These are phyloP conservation scores for Oedothorax gibbosus DNA, from an alignment of 1,140 invertebrate species.

Conservation along the genomic window DNA sequence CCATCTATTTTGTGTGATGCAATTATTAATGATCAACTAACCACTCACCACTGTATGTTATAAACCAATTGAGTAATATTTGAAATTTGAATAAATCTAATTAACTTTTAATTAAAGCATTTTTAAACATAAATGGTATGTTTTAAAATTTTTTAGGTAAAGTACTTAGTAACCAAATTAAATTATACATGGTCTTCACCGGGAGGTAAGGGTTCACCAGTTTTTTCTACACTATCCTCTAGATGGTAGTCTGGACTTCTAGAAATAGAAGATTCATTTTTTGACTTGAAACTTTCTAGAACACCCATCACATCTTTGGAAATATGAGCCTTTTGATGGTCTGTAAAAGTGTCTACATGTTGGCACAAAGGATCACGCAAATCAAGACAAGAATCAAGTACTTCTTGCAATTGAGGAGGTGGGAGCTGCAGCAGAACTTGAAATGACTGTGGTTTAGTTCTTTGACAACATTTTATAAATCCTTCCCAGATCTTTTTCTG, in stretches of 20 bases:
- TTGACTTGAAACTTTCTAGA: constrained; percentile 59
- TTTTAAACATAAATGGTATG: no score
- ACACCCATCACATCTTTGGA: constrained; percentile 73
- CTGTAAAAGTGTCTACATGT: constrained; percentile 82
- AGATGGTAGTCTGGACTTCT: background rate
- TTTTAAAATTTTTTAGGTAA: no score
- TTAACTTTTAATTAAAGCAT: no score
- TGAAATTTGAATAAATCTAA: no score
- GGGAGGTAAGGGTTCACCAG: constrained; percentile 30
- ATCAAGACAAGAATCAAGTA: constrained; percentile 80
- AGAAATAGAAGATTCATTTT: background rate
- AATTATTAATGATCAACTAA: no score
- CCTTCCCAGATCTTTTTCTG: constrained; percentile 98
- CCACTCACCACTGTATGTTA: no score
- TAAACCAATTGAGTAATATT: no score
- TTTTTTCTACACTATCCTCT: background rate
- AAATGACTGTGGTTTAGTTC: constrained; percentile 89
- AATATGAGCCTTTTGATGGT: constrained; percentile 79
- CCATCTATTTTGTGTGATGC: no score
- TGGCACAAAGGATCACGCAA: constrained; percentile 77
- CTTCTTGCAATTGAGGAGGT: constrained; percentile 79
- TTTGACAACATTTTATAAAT: constrained; percentile 95
- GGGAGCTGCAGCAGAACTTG: constrained; percentile 87
- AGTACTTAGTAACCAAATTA: background rate
- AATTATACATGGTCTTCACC: background rate